A percentile compares a stretch with the other conserved stretches of the same genome.
phyloP scores from a whole-genome alignment of 2,888 invertebrate genomes.

The Dynastes grantii region DNA sequence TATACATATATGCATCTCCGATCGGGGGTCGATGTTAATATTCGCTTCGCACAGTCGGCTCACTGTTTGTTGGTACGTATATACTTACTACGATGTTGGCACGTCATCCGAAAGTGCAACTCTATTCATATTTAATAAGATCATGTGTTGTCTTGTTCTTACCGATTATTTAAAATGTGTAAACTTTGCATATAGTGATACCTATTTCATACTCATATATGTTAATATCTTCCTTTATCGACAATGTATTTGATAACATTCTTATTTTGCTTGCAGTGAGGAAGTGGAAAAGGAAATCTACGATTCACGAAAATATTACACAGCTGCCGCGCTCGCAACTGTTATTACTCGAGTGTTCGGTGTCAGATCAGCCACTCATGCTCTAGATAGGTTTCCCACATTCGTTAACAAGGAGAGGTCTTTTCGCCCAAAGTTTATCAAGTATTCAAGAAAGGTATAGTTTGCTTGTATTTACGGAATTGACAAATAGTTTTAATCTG shows the following conservation, averaged over 20 bases:
- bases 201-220: neutral
- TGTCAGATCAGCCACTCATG: slow-evolving; percentile 75
- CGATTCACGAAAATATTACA: slow-evolving; percentile 78
- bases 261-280: slow-evolving; percentile 68
- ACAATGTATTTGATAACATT: slow-evolving; percentile 3
- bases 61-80: too few relatives aligned
- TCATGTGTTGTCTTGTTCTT: too few relatives aligned
- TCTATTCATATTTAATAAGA: too few relatives aligned
- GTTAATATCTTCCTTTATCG: neutral
- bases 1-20: too few relatives aligned
- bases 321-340: slow-evolving; percentile 86
- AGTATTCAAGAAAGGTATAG: slow-evolving; percentile 76
- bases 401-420: slow-evolving; percentile 91
- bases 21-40: too few relatives aligned
- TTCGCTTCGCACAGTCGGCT: too few relatives aligned
- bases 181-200: too few relatives aligned
- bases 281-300: slow-evolving; percentile 77
- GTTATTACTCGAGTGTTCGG: slow-evolving; percentile 85
- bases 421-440: slow-evolving; percentile 79
- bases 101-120: too few relatives aligned
- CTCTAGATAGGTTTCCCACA: slow-evolving; percentile 84
- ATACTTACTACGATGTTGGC: too few relatives aligned
- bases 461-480: neutral
- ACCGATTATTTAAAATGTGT: too few relatives aligned
- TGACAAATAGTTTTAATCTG: too few relatives aligned